Evolutionary conservation across 1,140 invertebrate species (phyloP), one percentile per base, ranked within the genome.

Genomic region (Lepidostoma basale): DNA sequence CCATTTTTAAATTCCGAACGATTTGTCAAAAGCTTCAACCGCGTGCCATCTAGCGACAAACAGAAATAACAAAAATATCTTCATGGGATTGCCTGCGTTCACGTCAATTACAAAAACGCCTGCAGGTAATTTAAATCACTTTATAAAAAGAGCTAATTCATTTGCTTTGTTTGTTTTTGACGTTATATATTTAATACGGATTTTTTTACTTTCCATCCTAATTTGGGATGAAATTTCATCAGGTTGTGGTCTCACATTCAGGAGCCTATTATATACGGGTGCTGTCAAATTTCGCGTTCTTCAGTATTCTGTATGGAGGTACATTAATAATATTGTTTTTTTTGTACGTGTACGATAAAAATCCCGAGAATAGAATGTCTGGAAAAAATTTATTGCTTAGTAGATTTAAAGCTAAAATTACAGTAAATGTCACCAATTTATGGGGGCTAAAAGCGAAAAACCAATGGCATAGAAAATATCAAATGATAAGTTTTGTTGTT

Each of bases 261-360:
- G n/a, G n/a, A n/a, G 25, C 62, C 10, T 47, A 54, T 40, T 33
- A 60, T 49, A 36, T 60, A 59, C 20, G 42, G 33, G 30, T 22
- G 39, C 65, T 66, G 49, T 66, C 49, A 66, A 6, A 52, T 63
- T 62, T 68, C 28, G 23, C 67, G 67, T 68, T 68, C 60, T 62
- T 62, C 58, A 68, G 25, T 33, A 62, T 40, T 45, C 16, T 30
- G 62, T 40, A 40, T 18, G 28, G 14, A 26, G 18, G 56, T 52
- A 54, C 60, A 64, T 69, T 69, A 69, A 69, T 69, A 69, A 64
- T 64, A 69, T 69, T 64, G 67, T 60, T 69, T 69, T 67, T 69
- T 59, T 47, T 60, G 49, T 36, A n/a, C n/a, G n/a, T n/a, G n/a
- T 36, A 54, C 58, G 60, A 62, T 33, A 64, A 63, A 45, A 58